Evolutionary conservation across 2,888 invertebrate species (phyloP).

Genomic region (Furcula furcula): DNA sequence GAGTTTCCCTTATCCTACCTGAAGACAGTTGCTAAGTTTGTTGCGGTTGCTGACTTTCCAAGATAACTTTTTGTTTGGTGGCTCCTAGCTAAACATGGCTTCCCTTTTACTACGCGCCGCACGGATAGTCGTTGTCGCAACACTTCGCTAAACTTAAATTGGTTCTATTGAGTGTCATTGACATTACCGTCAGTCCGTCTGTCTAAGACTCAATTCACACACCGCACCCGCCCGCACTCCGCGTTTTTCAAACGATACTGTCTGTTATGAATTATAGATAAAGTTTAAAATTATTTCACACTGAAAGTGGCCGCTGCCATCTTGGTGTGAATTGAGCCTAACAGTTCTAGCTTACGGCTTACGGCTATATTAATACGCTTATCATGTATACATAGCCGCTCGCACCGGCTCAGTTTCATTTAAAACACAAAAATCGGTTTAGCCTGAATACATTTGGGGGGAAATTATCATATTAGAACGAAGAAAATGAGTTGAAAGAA

Average conservation of each 20-base stretch:
- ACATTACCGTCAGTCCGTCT: constrained; percentile 13
- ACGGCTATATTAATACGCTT: constrained; percentile 10
- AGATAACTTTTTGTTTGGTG: constrained; percentile 61
- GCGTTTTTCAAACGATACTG: too few species aligned
- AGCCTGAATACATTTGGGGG: constrained; percentile 22
- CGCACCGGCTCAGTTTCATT: constrained; percentile 14
- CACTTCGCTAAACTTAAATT: constrained; percentile 56
- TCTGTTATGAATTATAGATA: too few species aligned
- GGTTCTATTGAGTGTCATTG: constrained; percentile 47
- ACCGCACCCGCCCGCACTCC: neutral
- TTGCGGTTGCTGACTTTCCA: constrained; percentile 55
- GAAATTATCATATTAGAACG: constrained; percentile 39
- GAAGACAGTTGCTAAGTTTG: constrained; percentile 67
- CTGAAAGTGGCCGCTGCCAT: too few species aligned
- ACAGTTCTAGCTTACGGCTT: constrained; percentile 3
- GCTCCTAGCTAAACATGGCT: constrained; percentile 55
- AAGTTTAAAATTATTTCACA: too few species aligned
- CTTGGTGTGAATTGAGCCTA: too few species aligned
- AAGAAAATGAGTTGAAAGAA: constrained; percentile 35
- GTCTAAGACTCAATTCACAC: constrained; percentile 2
- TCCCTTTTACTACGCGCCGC: constrained; percentile 50
- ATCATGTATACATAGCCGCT: constrained; percentile 9
- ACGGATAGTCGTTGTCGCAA: constrained; percentile 45
- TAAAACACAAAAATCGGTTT: constrained; percentile 32
- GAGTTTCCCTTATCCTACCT: constrained; percentile 68